phyloP scores from a whole-genome alignment of 64 coral and sea anemone species.

The Trachythela sp. region DNA sequence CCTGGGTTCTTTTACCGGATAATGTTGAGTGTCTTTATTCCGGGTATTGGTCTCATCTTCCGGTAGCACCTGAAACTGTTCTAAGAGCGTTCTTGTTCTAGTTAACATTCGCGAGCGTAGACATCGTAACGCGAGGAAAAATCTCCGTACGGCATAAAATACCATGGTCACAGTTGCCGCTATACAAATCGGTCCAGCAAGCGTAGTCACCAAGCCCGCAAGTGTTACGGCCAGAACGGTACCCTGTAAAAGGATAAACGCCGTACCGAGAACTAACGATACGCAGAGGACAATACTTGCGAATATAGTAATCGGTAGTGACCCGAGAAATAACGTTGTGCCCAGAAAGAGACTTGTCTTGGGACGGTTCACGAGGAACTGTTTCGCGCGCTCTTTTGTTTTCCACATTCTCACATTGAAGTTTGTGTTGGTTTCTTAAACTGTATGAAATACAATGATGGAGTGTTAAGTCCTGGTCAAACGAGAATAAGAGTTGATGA shows the following conservation, averaged over 20 bases:
- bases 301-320: not conserved
- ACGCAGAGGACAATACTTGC: not conserved
- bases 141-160: not conserved
- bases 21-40: not conserved
- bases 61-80: not conserved
- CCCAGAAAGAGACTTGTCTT: not conserved
- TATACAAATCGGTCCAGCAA: not conserved
- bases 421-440: too few species aligned
- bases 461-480: too few species aligned
- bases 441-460: too few species aligned
- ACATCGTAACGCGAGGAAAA: not conserved
- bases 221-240: not conserved
- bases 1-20: not conserved
- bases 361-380: not conserved
- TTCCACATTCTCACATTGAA: constrained; percentile 1
- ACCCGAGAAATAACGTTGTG: not conserved
- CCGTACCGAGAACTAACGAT: not conserved
- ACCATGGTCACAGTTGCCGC: not conserved
- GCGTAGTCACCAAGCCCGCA: not conserved
- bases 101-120: not conserved
- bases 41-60: not conserved
- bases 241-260: not conserved
- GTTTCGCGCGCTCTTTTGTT: not conserved
- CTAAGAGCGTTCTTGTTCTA: not conserved
- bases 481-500: too few species aligned